Evolutionary conservation across 2,888 invertebrate genomes (phyloP).

Genomic region (Phyto melanocephala): DNA sequence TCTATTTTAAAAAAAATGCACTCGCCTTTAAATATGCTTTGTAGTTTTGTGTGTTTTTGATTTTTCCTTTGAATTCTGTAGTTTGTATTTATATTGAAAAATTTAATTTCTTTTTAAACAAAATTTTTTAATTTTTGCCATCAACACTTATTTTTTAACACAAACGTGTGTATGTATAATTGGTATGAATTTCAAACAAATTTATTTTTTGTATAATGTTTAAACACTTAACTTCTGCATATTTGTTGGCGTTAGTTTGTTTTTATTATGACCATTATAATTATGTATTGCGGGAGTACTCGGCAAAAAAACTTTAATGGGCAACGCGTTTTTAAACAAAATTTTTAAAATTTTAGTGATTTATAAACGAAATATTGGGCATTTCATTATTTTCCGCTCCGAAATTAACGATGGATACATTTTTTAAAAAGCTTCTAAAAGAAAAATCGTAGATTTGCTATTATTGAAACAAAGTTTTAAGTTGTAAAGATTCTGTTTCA

Average conservation of each 20-base stretch:
- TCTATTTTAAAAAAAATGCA: slow-evolving; percentile 30
- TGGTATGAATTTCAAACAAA: neutral
- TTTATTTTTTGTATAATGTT: slow-evolving; percentile 68
- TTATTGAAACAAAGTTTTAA: no score
- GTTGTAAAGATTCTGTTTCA: no score
- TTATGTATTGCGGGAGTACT: no score
- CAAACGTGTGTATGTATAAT: neutral
- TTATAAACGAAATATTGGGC: no score
- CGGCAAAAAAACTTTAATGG: no score
- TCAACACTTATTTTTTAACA: neutral
- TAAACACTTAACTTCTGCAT: slow-evolving; percentile 54
- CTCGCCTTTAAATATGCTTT: slow-evolving; percentile 47
- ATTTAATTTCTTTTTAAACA: slow-evolving; percentile 50
- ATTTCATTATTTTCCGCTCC: no score
- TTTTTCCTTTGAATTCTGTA: neutral
- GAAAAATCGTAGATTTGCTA: no score
- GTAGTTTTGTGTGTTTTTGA: slow-evolving; percentile 55
- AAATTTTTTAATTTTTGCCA: slow-evolving; percentile 18
- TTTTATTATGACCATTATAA: no score
- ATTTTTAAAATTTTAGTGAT: no score
- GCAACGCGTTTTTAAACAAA: no score
- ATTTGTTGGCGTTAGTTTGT: slow-evolving; percentile 21
- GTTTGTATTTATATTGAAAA: slow-evolving; percentile 38
- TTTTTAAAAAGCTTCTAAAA: no score
- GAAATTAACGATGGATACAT: no score